Evolutionary conservation across 2,113 vertebrate genomes (phyloP).

Genomic region (Bubalus kerabau): DNA sequence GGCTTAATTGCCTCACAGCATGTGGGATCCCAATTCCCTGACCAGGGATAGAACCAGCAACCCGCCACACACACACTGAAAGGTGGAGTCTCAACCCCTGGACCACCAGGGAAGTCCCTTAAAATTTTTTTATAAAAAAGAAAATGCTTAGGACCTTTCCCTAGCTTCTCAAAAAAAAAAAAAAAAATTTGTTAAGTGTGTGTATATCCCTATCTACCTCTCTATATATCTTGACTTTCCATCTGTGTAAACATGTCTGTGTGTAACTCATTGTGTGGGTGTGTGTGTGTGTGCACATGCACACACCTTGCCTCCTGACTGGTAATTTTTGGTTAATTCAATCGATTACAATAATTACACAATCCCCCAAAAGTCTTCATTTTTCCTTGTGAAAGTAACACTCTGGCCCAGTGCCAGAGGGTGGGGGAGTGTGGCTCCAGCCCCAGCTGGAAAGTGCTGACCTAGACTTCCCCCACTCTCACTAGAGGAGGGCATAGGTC

Average conservation of each 20-base stretch:
- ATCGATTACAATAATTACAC: not conserved
- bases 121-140: not conserved
- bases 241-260: not conserved
- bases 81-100: not conserved
- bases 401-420: not conserved
- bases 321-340: not conserved
- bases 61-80: not conserved
- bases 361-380: rapidly evolving
- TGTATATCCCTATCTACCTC: not conserved
- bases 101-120: not conserved
- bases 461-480: not conserved
- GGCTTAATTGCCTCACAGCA: not conserved
- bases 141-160: not conserved
- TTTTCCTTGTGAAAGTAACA: not conserved
- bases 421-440: not conserved
- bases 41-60: not conserved
- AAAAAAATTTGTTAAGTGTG: not conserved
- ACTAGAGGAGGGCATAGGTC: not conserved
- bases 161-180: not conserved
- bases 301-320: not conserved
- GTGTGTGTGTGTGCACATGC: rapidly evolving
- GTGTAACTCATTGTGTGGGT: no score
- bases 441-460: not conserved
- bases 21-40: not conserved
- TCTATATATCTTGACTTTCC: not conserved